These are phyloP conservation scores for Istiophorus platypterus DNA, from an alignment of 2,113 vertebrate species.

Conservation along the genomic window DNA sequence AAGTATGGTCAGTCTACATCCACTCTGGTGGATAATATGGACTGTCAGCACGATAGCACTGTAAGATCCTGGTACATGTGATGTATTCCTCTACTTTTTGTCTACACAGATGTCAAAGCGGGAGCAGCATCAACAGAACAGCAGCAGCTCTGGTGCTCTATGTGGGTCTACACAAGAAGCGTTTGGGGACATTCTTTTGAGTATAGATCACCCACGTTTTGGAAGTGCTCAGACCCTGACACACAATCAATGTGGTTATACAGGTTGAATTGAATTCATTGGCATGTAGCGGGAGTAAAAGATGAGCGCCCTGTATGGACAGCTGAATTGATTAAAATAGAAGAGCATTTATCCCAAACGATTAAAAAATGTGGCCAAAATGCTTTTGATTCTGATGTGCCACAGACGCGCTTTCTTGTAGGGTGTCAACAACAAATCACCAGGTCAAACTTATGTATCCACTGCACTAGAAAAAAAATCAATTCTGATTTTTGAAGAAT, in stretches of 20 bases:
- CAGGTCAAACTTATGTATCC: not conserved
- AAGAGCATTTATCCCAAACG: too few species aligned
- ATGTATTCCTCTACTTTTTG: not conserved
- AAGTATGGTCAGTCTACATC: not conserved
- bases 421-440: not conserved
- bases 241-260: not conserved
- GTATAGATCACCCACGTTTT: not conserved
- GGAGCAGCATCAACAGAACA: not conserved
- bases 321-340: too few species aligned
- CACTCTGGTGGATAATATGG: not conserved
- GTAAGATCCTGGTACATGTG: not conserved
- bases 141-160: not conserved
- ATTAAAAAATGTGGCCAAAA: too few species aligned
- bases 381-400: too few species aligned
- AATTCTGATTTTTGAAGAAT: not conserved
- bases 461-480: not conserved
- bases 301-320: too few species aligned
- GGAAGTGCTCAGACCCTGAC: not conserved
- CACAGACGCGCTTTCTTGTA: not conserved
- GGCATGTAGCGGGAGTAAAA: too few species aligned
- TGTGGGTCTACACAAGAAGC: not conserved
- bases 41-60: not conserved
- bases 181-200: not conserved
- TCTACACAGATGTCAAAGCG: not conserved
- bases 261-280: too few species aligned